Conservation (phyloP, 1,140 invertebrate genomes). For the Penaeus chinensis region DNA sequence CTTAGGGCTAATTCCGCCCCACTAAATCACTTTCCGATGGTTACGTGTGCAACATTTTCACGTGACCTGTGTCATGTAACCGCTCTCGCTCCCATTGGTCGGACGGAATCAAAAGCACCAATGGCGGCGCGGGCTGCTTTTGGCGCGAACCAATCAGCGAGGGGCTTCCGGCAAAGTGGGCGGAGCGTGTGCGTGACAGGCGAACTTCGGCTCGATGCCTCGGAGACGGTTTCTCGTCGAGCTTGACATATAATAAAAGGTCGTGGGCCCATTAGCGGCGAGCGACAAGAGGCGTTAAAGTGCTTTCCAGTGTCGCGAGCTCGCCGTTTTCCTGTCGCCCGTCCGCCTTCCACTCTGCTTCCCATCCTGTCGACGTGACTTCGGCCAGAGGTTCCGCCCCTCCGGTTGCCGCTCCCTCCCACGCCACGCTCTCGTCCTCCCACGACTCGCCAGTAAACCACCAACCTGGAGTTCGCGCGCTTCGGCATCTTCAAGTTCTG, state of each 20-base stretch:
- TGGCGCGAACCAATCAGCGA: slow-evolving; percentile 35
- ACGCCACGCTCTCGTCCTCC: background rate
- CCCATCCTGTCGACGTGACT: background rate
- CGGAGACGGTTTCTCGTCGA: slow-evolving; percentile 30
- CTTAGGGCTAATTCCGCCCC: slow-evolving; percentile 44
- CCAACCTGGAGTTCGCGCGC: slow-evolving; percentile 54
- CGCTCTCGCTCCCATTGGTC: slow-evolving; percentile 1
- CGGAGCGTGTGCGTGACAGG: slow-evolving; percentile 39
- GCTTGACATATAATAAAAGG: slow-evolving; percentile 34
- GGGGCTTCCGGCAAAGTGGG: slow-evolving; percentile 47
- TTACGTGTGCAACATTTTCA: slow-evolving; percentile 19
- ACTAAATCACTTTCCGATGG: slow-evolving; percentile 43
- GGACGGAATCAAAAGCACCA: slow-evolving; percentile 9
- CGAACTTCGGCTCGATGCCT: background rate
- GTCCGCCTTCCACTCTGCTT: background rate
- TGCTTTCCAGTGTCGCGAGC: slow-evolving; percentile 49
- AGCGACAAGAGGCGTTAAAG: slow-evolving; percentile 25
- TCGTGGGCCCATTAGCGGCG: slow-evolving; percentile 14
- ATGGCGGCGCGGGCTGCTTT: background rate
- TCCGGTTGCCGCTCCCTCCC: background rate
- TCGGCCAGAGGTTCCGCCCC: background rate
- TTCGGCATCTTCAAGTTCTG: slow-evolving; percentile 53
- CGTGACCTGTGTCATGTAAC: slow-evolving; percentile 9
- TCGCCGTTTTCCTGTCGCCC: background rate
- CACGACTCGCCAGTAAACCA: background rate